Percentiles rank a stretch among this genome's conserved stretches.
These are phyloP conservation scores for Hucho hucho DNA, from an alignment of 2,113 vertebrate species.

Conservation along the genomic window DNA sequence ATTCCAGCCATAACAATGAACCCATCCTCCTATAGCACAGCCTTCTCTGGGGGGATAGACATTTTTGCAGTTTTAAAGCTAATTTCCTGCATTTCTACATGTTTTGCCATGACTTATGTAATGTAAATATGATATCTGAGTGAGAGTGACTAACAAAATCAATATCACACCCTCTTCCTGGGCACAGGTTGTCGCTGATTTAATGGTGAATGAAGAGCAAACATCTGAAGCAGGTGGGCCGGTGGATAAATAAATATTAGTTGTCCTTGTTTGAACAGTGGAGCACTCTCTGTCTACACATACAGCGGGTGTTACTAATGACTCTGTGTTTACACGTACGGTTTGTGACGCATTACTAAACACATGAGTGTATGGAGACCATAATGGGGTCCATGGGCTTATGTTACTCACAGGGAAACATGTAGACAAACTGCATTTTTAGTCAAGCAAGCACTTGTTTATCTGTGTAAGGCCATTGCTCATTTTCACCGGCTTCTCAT, in stretches of 20 bases:
- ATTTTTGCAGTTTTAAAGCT: no score
- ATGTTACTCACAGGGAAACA: background rate
- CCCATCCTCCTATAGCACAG: no score
- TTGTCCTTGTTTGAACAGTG: conserved; percentile 44
- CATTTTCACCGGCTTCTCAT: conserved; percentile 31
- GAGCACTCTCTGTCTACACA: conserved; percentile 14
- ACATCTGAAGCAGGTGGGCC: conserved; percentile 43
- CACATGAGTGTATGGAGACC: background rate
- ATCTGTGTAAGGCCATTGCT: background rate
- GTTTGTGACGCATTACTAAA: conserved; percentile 17
- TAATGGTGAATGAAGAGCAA: conserved; percentile 51
- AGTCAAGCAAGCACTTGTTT: background rate
- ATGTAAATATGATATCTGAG: conserved; percentile 14
- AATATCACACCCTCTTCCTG: conserved; percentile 17
- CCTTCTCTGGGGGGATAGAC: no score
- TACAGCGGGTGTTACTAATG: conserved; percentile 19
- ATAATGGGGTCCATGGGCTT: background rate
- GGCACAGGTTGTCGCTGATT: conserved; percentile 29
- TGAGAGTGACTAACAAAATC: no score
- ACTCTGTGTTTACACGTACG: conserved; percentile 17
- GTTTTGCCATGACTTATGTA: background rate
- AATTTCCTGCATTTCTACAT: no score
- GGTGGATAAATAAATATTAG: conserved; percentile 62
- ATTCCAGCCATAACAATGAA: no score
- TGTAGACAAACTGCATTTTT: background rate